Evolutionary conservation across 2,888 invertebrate species (phyloP), one percentile per base, ranked within the genome.

Genomic region (Tipula helvola): DNA sequence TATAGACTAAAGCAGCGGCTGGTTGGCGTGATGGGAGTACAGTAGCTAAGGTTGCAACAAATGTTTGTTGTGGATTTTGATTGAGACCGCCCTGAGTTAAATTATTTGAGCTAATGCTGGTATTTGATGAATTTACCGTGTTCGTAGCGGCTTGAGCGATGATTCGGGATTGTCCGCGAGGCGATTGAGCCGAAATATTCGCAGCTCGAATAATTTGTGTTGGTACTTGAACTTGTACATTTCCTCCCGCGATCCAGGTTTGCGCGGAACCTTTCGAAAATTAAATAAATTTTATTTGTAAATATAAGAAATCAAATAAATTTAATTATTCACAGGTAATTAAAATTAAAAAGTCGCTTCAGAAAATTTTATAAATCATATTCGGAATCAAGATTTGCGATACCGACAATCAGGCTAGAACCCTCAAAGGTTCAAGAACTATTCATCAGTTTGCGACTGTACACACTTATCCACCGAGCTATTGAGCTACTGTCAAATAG

Each of bases 1-100:
- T 90, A 87, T 91, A 92, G 4, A 92, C 91, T 0, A 92, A 89
- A 8, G 92, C 91, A 16, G 85, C 85, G 4, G 90, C 89, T 87
- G 90, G 91, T 87, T 90, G 90, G 0, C 91, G 89, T 2, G 91
- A 91, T 18, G 91, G 91, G 86, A 91, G 47, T 1, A 92, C 91
- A 0, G 91, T 90, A 3, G 90, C 90, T 71, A 90, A 87, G 2
- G 90, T 89, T 1, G 92, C 91, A n/a, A 92, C 91, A 88, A 90
- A 92, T 0, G 91, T 90, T 88, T 89, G 90, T 83, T 88, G 89
- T 85, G 89, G 89, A 42, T 86, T 84, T 86, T 87, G 87, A 18
- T 86, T 84, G 13, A 86, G 44, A 12, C 13, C 18, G 12, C 36
- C 44, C 28, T 86, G 86, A 42, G 39, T 41, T 28, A 83, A 83